phyloP scores from a whole-genome alignment of 2,888 invertebrate species.

The Pycnomerus fuliginosus region DNA sequence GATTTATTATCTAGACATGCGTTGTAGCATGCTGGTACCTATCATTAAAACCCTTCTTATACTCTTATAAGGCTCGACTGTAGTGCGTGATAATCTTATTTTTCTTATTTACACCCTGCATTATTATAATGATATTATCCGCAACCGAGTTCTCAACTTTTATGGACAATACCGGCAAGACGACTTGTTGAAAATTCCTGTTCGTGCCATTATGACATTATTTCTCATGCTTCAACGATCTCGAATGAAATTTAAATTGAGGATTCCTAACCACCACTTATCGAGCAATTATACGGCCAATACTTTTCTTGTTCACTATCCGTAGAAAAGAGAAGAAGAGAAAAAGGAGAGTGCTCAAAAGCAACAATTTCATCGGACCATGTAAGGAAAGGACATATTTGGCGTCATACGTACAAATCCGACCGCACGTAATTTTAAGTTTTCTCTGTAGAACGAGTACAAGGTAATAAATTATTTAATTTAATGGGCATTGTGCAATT shows the following conservation, averaged over 20 bases:
- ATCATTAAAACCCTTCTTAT: conserved; percentile 33
- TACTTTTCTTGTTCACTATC: no score
- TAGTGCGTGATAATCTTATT: conserved; percentile 18
- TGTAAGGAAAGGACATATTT: conserved; percentile 14
- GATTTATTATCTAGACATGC: conserved; percentile 34
- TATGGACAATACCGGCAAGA: conserved; percentile 3
- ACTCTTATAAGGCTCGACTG: no score
- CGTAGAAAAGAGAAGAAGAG: no score
- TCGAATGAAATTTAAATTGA: conserved; percentile 12
- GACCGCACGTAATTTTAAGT: conserved; percentile 7
- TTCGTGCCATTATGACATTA: conserved; percentile 8
- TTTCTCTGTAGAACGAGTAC: conserved; percentile 13
- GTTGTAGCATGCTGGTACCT: conserved; percentile 36
- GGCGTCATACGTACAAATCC: conserved; percentile 8
- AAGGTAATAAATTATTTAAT: conserved; percentile 20
- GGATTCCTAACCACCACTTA: conserved; percentile 9
- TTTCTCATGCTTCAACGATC: conserved; percentile 6
- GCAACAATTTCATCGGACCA: conserved; percentile 18
- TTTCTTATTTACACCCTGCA: conserved; percentile 19
- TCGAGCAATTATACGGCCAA: no score
- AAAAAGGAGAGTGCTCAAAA: conserved; percentile 3
- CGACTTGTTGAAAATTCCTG: conserved; percentile 12
- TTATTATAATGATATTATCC: conserved; percentile 14
- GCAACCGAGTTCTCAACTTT: no score
- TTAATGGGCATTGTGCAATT: conserved; percentile 17